Conservation (phyloP, 2,797 vertebrate species). For the Urophycis tenuis region DNA sequence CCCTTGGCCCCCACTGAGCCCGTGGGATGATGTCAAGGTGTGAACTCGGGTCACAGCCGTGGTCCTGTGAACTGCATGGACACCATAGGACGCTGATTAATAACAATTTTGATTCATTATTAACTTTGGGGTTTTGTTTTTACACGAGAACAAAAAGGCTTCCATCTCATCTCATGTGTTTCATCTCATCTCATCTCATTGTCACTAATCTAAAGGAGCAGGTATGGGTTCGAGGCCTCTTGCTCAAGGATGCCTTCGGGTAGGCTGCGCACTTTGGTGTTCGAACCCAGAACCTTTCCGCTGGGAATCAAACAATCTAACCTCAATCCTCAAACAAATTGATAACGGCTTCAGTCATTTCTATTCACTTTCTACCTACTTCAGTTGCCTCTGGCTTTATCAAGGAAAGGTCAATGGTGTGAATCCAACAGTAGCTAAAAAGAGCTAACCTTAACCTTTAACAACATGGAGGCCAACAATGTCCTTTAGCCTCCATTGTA, state of each 20-base stretch:
- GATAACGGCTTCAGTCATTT: neutral
- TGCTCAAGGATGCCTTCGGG: neutral
- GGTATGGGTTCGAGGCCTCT: neutral
- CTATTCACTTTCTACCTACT: neutral
- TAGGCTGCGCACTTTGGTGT: neutral
- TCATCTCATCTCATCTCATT: too few relatives aligned
- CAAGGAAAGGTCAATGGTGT: neutral
- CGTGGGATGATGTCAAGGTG: conserved; percentile 16
- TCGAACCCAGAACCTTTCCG: neutral
- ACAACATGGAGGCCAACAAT: neutral
- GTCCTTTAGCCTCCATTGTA: neutral
- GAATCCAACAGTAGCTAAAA: neutral
- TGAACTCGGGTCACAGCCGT: conserved; percentile 29
- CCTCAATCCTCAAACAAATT: neutral
- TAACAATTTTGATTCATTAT: neutral
- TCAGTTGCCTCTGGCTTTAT: neutral
- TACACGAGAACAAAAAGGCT: neutral
- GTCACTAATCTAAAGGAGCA: neutral
- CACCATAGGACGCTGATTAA: neutral
- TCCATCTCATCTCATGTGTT: too few relatives aligned
- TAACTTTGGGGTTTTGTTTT: neutral
- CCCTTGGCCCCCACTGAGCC: neutral
- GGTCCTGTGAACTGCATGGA: neutral
- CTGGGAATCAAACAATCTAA: neutral
- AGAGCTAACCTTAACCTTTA: neutral